Base-by-base conservation (phyloP, 2,113 vertebrate genomes). In the Colistium nudipinnis region DNA sequence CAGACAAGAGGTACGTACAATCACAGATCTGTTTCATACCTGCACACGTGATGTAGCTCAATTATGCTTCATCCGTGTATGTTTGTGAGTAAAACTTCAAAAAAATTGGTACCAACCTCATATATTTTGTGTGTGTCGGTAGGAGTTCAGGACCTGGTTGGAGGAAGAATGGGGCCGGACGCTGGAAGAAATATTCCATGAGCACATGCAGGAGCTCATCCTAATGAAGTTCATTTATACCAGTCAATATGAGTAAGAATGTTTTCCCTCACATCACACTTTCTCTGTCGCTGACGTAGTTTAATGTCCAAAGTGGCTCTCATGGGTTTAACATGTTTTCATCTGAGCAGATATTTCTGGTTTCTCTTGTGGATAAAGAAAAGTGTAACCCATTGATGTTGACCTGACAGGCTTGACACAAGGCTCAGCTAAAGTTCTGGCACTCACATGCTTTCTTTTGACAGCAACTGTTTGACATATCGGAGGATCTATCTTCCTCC, bases 161-260 rank as follows among this genome's bases (percentile, higher is more conserved):
- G 92, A 96, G 84, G 98, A 99, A 69, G 98, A 99, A 53, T 98
- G 97, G 96, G 98, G 97, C 1, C 92, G 97, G 39, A 99, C 98
- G 0, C 89, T 99, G 75, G 98, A 99, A 76, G 98, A 99, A 82
- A 99, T 99, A 76, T 99, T 99, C 89, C 96, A 98, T 0, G 98
- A 99, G 30, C 98, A 99, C 91, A 99, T 97, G 97, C 98, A 99
- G 79, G 98, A 99, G 87, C 94, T 99, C 62, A 99, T 99, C 76
- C 90, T 99, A 44, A 99, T 99, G 97, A 99, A 99, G 85, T 99
- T 99, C 84, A 99, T 99, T 88, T 99, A 99, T 75, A 99, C 97
- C 67, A 98, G 98, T 90, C 98, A 99, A 90, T 99, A 99, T 0
- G 98, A 99, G 98, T 98, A 92, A 79, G 96, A 12, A 24, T 71